Percentiles rank a stretch among this genome's conserved stretches.
Conservation (phyloP, 2,113 vertebrate genomes). For the Symphodus melops region DNA sequence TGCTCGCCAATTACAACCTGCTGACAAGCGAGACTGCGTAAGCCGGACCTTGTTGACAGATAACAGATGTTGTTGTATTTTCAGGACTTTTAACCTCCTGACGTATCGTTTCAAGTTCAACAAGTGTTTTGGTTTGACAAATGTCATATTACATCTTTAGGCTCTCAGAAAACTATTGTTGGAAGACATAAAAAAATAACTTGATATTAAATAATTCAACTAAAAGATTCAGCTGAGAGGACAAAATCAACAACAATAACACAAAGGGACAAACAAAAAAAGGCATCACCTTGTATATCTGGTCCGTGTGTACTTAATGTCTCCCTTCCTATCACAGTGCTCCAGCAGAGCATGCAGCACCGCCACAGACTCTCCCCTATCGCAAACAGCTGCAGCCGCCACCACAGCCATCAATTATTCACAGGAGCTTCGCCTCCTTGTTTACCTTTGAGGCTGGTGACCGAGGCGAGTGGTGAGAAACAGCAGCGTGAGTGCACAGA, state of each 20-base stretch:
- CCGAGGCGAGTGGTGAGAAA: constrained; percentile 33
- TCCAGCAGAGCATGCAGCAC: constrained; percentile 34
- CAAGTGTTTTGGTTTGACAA: too few species aligned
- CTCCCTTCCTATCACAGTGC: constrained; percentile 36
- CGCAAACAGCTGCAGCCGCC: constrained; percentile 64
- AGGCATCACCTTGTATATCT: constrained; percentile 37
- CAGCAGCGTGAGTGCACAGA: background rate
- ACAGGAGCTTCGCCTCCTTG: constrained; percentile 64
- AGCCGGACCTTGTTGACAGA: background rate
- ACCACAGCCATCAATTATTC: constrained; percentile 76
- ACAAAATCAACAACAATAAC: constrained; percentile 12
- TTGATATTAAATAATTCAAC: background rate
- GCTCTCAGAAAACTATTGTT: too few species aligned
- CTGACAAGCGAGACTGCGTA: background rate
- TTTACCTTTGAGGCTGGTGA: constrained; percentile 72
- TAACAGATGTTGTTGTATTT: background rate
- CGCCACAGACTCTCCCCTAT: constrained; percentile 46
- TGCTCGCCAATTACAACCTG: background rate
- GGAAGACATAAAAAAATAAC: too few species aligned
- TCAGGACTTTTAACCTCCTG: too few species aligned
- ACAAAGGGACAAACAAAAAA: constrained; percentile 5
- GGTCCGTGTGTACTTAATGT: constrained; percentile 33
- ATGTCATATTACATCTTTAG: too few species aligned
- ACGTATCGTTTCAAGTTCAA: too few species aligned
- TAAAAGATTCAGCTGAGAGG: background rate